Conservation (phyloP, 1,140 invertebrate genomes). For the Pogonomyrmex californicus region DNA sequence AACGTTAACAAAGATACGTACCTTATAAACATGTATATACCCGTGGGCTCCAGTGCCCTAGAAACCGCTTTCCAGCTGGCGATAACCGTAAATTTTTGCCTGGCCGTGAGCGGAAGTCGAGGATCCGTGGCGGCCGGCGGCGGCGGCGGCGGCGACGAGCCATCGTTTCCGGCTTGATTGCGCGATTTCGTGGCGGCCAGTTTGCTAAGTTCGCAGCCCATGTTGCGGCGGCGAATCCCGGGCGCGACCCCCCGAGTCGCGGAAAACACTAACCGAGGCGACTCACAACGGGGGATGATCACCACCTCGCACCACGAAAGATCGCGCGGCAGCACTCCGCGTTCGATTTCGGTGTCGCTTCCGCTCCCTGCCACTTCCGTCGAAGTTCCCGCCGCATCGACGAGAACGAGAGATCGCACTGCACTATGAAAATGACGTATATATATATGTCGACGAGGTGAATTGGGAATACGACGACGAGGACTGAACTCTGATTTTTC, state of each 20-base stretch:
- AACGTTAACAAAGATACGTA: slow-evolving; percentile 79
- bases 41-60: slow-evolving; percentile 95
- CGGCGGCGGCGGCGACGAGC: slow-evolving; percentile 82
- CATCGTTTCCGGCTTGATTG: slow-evolving; percentile 83
- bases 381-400: slow-evolving; percentile 52
- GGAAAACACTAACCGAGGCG: slow-evolving; percentile 47
- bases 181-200: slow-evolving; percentile 88
- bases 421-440: not conserved
- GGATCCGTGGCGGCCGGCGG: slow-evolving; percentile 91
- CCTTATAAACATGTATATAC: slow-evolving; percentile 96
- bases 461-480: slow-evolving; percentile 7
- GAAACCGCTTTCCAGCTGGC: slow-evolving; percentile 96
- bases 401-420: slow-evolving; percentile 19
- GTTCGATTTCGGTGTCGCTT: slow-evolving; percentile 51
- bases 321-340: slow-evolving; percentile 24
- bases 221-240: slow-evolving; percentile 77
- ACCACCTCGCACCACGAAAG: slow-evolving; percentile 37
- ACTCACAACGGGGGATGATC: slow-evolving; percentile 30
- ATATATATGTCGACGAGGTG: not conserved
- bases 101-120: slow-evolving; percentile 93
- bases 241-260: slow-evolving; percentile 30
- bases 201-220: slow-evolving; percentile 94
- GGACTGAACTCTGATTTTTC: slow-evolving; percentile 1
- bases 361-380: slow-evolving; percentile 46
- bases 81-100: slow-evolving; percentile 95